phyloP scores from a whole-genome alignment of 2,113 vertebrate species.

The Paramisgurnus dabryanus region DNA sequence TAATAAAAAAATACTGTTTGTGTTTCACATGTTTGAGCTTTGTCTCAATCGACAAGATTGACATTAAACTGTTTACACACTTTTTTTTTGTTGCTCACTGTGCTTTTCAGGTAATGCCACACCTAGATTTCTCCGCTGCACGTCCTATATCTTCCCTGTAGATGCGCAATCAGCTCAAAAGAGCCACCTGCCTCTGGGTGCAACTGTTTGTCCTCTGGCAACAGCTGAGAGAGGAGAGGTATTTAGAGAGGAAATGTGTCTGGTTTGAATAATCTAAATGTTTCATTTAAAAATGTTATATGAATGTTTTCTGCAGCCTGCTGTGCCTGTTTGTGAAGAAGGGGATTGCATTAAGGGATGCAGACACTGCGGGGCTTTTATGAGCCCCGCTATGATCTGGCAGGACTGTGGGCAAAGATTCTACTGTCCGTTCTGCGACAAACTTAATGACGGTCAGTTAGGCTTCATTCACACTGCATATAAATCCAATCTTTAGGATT shows the following conservation, averaged over 20 bases:
- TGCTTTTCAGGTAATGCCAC: constrained; percentile 67
- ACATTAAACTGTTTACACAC: not conserved
- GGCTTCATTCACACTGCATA: not conserved
- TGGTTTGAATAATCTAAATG: not conserved
- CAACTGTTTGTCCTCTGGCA: constrained; percentile 71
- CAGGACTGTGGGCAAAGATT: constrained; percentile 80
- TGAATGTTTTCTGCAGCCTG: constrained; percentile 41
- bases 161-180: constrained; percentile 67
- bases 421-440: constrained; percentile 77
- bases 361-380: constrained; percentile 69
- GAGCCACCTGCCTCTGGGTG: constrained; percentile 73
- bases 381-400: constrained; percentile 77
- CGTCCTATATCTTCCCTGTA: constrained; percentile 72
- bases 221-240: constrained; percentile 62
- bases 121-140: constrained; percentile 69
- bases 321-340: constrained; percentile 61
- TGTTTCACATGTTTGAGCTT: no score
- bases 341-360: constrained; percentile 67
- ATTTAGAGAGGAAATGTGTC: constrained; percentile 4
- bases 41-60: no score
- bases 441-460: constrained; percentile 70
- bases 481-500: not conserved
- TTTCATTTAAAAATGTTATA: not conserved
- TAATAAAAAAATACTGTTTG: no score
- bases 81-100: not conserved